Evolutionary conservation across 1,140 invertebrate species (phyloP), one percentile per base, ranked within the genome.

Genomic region (Hesperophylax magnus): DNA sequence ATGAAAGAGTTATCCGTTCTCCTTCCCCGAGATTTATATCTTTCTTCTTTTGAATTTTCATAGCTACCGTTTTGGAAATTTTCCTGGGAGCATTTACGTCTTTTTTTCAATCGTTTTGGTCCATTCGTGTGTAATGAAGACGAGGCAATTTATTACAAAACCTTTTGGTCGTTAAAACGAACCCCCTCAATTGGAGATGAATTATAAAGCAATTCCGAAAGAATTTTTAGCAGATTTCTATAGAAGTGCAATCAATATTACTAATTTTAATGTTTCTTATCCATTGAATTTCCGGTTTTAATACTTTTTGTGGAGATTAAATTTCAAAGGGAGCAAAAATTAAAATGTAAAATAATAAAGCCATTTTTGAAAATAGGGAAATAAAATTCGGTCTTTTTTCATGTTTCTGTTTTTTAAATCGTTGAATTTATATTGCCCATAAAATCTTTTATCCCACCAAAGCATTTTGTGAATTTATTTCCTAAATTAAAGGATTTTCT

Each of bases 101-200:
- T 47, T 47, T 47, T 39, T 47, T 47, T 47, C 39, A 47, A 47
- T 11, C 39, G 11, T 47, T 34, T 71, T 47, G 39, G 67, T 47
- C 67, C 67, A 71, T 71, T 71, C 67, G 67, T 17, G 67, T 71
- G 67, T 71, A 71, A 71, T 71, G 67, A 47, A 71, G 67, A 71
- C 39, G 67, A 34, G 27, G 20, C 1, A 69, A 69, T 69, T 47
- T 39, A 34, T 18, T 20, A 52, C 31, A 47, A 71, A 67, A 52
- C 18, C 67, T 71, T 71, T 71, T 18, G 9, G 67, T 22, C 39
- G 67, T 18, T 18, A 71, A 71, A 71, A 53, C 22, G 39, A 39
- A 53, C 67, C 5, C 63, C 17, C n/a, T 71, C 34, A 47, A 52
- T 22, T 5, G 67, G 34, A 71, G 17, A 22, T 71, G 39, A 71